Evolutionary conservation across 2,113 vertebrate genomes (phyloP), one percentile per base, ranked within the genome.

Genomic region (Daboia siamensis): DNA sequence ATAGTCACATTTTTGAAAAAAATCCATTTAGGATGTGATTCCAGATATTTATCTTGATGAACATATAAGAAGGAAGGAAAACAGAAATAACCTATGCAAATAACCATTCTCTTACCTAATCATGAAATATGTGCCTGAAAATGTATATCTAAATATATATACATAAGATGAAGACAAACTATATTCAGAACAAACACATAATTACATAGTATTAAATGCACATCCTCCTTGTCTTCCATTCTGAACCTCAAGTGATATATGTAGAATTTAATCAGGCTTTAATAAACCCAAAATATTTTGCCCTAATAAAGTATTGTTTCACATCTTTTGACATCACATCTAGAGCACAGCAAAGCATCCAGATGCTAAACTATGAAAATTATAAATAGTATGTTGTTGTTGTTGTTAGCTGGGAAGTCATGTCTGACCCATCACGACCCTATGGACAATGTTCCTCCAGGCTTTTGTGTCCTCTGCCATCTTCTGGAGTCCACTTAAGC

Each of bases 111-210:
- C 48, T 20, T 57, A 23, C 15, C 56, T 44, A 59, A 86, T 51
- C 2, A 57, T 8, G 51, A 54, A 51, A n/a, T 61, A 20, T 39
- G 0, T 39, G 46, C 4, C 17, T 46, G 13, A 86, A 59, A 85
- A 39, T 86, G 52, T 87, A 13, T 48, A 39, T 61, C 4, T 86
- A 39, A 46, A 24, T 39, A 59, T 59, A 21, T 59, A 24, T 59
- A 59, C 21, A 24, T 59, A 59, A 84, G n/a, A 10, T 39, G 6
- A 52, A 21, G 20, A 74, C 9, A 21, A 51, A n/a, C 6, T 29
- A 69, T 90, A 29, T n/a, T 59, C 54, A 92, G 92, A 92, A 91
- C 57, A 93, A 92, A 90, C 61, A 93, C 87, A 93, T 61, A 10
- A 93, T 93, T 84, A 44, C 39, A 39, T 20, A 23, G 20, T 84